These are phyloP conservation scores for Muntiacus reevesi DNA, from an alignment of 2,113 vertebrate genomes.

Conservation along the genomic window DNA sequence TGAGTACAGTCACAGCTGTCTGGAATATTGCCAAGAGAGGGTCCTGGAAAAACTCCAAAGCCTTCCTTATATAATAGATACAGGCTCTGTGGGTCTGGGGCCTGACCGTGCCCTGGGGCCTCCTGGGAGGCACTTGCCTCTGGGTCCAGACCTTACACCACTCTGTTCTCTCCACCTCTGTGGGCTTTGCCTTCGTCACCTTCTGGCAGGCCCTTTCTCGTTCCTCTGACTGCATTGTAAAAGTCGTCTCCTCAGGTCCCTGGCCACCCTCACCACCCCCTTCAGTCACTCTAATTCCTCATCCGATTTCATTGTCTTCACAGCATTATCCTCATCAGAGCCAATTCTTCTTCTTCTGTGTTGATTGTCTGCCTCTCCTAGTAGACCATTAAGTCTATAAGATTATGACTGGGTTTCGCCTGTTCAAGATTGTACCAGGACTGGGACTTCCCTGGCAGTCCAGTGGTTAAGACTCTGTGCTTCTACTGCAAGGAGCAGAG, in stretches of 20 bases:
- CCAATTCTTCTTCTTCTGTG: not conserved
- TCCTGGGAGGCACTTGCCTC: not conserved
- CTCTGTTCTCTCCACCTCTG: no score
- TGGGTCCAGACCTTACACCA: fast-evolving
- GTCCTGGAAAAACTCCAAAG: not conserved
- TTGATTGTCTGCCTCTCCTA: not conserved
- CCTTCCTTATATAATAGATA: fast-evolving
- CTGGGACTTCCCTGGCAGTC: not conserved
- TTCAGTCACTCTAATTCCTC: not conserved
- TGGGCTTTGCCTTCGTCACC: fast-evolving
- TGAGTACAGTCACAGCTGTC: not conserved
- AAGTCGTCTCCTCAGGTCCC: not conserved
- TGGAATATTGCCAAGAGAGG: not conserved
- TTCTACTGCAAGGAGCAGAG: not conserved
- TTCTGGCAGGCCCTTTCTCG: not conserved
- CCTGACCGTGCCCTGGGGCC: not conserved
- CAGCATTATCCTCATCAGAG: not conserved
- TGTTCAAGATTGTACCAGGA: not conserved
- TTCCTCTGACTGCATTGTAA: not conserved
- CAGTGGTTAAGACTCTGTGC: not conserved
- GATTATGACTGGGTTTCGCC: not conserved
- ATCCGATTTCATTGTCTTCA: not conserved
- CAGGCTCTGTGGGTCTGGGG: not conserved
- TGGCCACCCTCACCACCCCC: fast-evolving
- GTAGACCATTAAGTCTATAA: not conserved